A percentile compares a stretch with the other conserved stretches of the same genome.
These are phyloP conservation scores for Tenthredo mesomela DNA, from an alignment of 2,888 invertebrate species.

Conservation along the genomic window DNA sequence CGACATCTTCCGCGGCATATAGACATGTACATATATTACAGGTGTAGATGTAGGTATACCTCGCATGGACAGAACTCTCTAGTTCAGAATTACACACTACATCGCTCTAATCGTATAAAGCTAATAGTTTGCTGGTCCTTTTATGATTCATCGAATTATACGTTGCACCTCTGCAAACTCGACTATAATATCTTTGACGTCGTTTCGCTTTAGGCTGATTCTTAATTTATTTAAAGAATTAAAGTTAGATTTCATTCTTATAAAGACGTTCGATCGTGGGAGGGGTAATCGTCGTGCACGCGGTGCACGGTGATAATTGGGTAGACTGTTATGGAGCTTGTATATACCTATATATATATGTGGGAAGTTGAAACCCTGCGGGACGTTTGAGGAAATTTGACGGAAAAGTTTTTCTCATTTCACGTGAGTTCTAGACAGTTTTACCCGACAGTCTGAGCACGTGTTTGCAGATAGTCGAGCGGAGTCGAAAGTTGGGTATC, in stretches of 20 bases:
- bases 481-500: neutral
- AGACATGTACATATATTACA: slow-evolving; percentile 7
- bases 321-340: neutral
- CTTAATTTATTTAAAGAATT: neutral
- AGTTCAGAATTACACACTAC: neutral
- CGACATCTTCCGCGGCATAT: neutral
- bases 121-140: neutral
- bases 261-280: neutral
- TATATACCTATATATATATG: neutral
- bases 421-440: neutral
- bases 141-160: neutral
- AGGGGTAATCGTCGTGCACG: neutral
- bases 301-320: neutral
- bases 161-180: neutral
- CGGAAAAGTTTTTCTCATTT: neutral
- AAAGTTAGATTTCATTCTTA: neutral
- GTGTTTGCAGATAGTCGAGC: slow-evolving; percentile 21
- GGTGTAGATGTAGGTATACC: neutral
- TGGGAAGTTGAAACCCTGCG: neutral
- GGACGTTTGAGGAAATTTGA: slow-evolving; percentile 12
- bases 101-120: neutral
- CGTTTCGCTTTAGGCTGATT: neutral
- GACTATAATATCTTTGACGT: neutral
- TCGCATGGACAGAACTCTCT: neutral
- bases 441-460: neutral